Conservation (phyloP, 2,113 vertebrate genomes). For the Arizona elegans region DNA sequence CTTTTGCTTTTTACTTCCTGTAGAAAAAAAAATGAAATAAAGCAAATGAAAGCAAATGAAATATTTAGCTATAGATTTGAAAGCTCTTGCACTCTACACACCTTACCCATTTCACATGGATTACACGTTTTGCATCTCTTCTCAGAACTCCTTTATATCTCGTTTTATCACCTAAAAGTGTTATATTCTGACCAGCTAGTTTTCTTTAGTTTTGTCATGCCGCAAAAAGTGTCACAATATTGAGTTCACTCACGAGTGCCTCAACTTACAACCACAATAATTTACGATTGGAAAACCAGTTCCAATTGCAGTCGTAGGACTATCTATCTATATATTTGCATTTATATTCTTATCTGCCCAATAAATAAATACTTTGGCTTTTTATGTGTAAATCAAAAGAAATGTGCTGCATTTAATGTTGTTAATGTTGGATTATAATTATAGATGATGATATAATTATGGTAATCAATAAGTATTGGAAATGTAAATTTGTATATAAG, state of each 20-base stretch:
- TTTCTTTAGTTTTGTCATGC: background rate
- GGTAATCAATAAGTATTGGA: no score
- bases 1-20: background rate
- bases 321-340: background rate
- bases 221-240: background rate
- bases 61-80: background rate
- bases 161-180: background rate
- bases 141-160: background rate
- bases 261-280: background rate
- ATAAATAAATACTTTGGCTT: background rate
- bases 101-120: background rate
- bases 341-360: background rate
- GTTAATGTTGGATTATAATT: no score
- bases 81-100: background rate
- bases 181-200: background rate
- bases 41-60: no score
- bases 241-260: background rate
- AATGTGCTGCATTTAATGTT: background rate
- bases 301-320: background rate
- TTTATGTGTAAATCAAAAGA: background rate
- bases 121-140: background rate
- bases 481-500: no score
- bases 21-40: background rate
- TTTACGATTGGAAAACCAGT: background rate
- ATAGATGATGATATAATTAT: no score